Conservation (phyloP, 2,888 invertebrate genomes). For the Rhaphigaster nebulosa region DNA sequence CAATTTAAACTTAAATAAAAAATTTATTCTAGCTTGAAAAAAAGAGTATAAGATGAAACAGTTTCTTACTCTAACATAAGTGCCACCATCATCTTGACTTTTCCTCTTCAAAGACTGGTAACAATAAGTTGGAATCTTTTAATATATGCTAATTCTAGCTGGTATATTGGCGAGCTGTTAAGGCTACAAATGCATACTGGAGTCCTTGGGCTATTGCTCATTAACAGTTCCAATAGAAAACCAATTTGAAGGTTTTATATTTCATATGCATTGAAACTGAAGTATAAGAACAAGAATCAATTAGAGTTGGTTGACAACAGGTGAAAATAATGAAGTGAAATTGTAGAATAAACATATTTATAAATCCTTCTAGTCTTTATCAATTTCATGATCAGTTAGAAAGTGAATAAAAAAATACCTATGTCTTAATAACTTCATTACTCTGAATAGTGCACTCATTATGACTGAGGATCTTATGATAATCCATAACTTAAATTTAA, state of each 20-base stretch:
- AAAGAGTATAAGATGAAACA: not conserved
- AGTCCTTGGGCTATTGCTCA: not conserved
- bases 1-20: no score
- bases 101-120: not conserved
- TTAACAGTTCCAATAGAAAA: not conserved
- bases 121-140: not conserved
- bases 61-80: not conserved
- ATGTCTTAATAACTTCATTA: no score
- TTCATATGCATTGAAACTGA: slow-evolving; percentile 14
- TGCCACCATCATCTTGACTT: not conserved
- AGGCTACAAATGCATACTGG: not conserved
- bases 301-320: not conserved
- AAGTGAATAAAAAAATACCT: no score
- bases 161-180: not conserved
- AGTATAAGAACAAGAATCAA: not conserved
- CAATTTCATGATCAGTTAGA: no score
- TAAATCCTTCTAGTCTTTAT: no score
- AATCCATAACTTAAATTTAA: no score
- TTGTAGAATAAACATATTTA: no score
- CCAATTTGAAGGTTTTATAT: not conserved
- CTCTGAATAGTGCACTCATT: no score
- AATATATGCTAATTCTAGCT: not conserved
- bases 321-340: not conserved
- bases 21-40: no score
- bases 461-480: no score